Percentiles rank a stretch among this genome's conserved stretches.
phyloP scores from a whole-genome alignment of 2,888 invertebrate species.

The Drosophila rubida region DNA sequence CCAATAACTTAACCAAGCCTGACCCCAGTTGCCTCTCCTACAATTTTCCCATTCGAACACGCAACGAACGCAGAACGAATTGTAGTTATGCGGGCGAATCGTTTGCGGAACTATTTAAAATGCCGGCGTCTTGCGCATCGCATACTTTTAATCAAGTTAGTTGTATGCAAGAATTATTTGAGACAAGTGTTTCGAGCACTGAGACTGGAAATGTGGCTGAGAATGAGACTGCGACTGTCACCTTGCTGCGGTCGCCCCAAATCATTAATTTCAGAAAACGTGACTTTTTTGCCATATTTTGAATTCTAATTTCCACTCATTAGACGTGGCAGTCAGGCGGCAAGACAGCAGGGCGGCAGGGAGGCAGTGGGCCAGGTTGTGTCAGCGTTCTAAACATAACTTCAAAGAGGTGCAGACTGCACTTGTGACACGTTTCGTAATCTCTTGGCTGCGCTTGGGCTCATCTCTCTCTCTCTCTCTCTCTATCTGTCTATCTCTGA shows the following conservation, averaged over 20 bases:
- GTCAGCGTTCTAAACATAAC: conserved; percentile 74
- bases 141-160: neutral
- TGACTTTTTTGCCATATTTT: conserved; percentile 81
- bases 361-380: conserved; percentile 27
- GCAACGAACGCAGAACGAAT: too few relatives aligned
- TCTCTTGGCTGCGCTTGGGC: conserved; percentile 61
- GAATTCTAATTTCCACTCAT: conserved; percentile 79
- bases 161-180: neutral
- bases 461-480: neutral
- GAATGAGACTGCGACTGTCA: conserved; percentile 48
- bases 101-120: neutral
- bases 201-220: conserved; percentile 6
- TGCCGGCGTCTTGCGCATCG: neutral
- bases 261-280: conserved; percentile 79
- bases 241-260: conserved; percentile 69
- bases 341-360: neutral
- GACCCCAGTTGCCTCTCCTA: too few relatives aligned
- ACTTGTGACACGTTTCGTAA: conserved; percentile 78
- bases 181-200: conserved; percentile 34
- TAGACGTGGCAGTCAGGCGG: conserved; percentile 49
- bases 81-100: too few relatives aligned
- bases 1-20: conserved; percentile 17
- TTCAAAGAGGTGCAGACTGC: conserved; percentile 79
- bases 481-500: too few relatives aligned
- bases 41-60: too few relatives aligned